Conservation (phyloP, 1,140 invertebrate species). For the Matsumurasca onukii region DNA sequence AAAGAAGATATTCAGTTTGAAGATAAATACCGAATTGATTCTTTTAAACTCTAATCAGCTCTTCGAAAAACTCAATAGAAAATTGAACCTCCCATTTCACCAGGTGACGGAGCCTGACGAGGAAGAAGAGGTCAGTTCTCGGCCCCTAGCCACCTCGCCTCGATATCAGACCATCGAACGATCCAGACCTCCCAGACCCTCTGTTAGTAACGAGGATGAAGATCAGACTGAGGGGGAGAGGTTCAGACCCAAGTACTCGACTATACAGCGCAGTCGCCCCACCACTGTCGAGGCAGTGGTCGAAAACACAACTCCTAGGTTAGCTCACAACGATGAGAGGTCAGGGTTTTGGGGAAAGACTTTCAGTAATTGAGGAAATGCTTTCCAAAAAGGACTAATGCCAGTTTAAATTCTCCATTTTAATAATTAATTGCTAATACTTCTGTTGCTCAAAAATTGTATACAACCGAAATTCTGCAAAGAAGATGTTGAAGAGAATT, state of each 20-base stretch:
- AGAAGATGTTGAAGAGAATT: too few relatives aligned
- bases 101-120: conserved; percentile 20
- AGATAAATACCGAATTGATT: too few relatives aligned
- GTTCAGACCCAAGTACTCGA: conserved; percentile 35
- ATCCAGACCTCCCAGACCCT: conserved; percentile 1
- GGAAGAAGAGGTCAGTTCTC: conserved; percentile 26
- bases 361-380: too few relatives aligned
- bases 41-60: too few relatives aligned
- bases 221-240: conserved; percentile 33
- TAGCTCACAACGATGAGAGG: neutral
- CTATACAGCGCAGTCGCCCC: conserved; percentile 35
- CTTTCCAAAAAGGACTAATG: too few relatives aligned
- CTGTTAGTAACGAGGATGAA: conserved; percentile 44
- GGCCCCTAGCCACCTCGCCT: neutral
- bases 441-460: too few relatives aligned
- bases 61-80: too few relatives aligned
- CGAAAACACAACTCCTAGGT: conserved; percentile 29
- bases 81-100: too few relatives aligned
- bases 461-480: too few relatives aligned
- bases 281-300: conserved; percentile 14
- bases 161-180: conserved; percentile 28
- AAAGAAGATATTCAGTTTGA: too few relatives aligned
- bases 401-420: too few relatives aligned
- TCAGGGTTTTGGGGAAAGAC: neutral
- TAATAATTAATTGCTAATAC: too few relatives aligned